phyloP scores from a whole-genome alignment of 2,797 vertebrate genomes.

The Parauchenoglanis punctatus region DNA sequence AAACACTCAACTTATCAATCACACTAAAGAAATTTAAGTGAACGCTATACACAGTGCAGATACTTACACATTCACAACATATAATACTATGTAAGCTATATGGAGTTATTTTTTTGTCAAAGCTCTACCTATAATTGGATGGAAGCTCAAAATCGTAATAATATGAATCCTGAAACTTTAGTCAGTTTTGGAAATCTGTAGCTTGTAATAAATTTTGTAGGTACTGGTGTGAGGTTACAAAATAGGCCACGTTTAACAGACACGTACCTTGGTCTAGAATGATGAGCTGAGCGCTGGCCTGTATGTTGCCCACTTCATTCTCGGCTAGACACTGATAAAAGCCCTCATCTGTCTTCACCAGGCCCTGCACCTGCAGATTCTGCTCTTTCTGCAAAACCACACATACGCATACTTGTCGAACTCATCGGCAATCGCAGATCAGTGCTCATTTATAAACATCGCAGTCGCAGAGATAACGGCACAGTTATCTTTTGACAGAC shows the following conservation, averaged over 20 bases:
- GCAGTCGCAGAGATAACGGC: background rate
- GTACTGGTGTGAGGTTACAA: background rate
- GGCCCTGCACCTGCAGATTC: slow-evolving; percentile 93
- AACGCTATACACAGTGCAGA: background rate
- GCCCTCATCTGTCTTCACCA: slow-evolving; percentile 96
- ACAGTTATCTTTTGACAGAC: background rate
- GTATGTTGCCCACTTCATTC: slow-evolving; percentile 93
- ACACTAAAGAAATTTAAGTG: background rate
- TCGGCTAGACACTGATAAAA: slow-evolving; percentile 98
- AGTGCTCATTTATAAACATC: background rate
- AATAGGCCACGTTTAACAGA: background rate
- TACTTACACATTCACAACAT: background rate
- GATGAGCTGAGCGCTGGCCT: slow-evolving; percentile 93
- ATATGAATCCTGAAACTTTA: background rate
- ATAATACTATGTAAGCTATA: background rate
- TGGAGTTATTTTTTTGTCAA: background rate
- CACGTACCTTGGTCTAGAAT: slow-evolving; percentile 93
- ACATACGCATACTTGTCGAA: background rate
- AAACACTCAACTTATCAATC: background rate
- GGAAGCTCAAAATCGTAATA: background rate
- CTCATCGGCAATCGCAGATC: background rate
- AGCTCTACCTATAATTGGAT: background rate
- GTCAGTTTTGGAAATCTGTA: background rate
- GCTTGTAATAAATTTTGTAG: no score
- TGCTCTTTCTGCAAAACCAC: slow-evolving; percentile 85